Conservation (phyloP, 1,140 invertebrate genomes). For the Drosophila lowei region DNA sequence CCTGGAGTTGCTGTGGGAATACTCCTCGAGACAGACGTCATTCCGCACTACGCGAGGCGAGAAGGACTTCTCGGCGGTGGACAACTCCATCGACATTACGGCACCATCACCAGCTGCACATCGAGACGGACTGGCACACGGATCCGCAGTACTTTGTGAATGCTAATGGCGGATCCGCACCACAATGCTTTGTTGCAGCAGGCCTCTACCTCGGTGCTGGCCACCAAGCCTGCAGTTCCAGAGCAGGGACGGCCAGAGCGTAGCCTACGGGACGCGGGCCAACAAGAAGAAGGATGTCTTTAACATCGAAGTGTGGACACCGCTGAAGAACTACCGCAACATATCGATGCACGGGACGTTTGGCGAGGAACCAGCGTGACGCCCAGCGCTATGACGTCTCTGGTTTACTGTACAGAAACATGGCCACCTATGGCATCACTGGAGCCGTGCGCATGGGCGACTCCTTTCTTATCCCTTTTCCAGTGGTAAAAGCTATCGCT, state of each 20-base stretch:
- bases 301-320: conserved; percentile 77
- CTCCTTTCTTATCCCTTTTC: neutral
- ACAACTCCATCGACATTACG: conserved; percentile 85
- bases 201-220: conserved; percentile 58
- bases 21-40: conserved; percentile 85
- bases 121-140: conserved; percentile 67
- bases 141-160: conserved; percentile 48
- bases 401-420: conserved; percentile 72
- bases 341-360: conserved; percentile 76
- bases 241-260: conserved; percentile 49
- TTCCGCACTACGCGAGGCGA: conserved; percentile 86
- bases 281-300: conserved; percentile 66
- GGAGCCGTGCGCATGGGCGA: conserved; percentile 60
- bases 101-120: conserved; percentile 62
- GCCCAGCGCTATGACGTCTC: conserved; percentile 54
- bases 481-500: conserved; percentile 85
- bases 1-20: conserved; percentile 85
- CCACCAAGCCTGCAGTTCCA: conserved; percentile 55
- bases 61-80: conserved; percentile 87
- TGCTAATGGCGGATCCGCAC: conserved; percentile 63
- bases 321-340: conserved; percentile 70
- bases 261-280: conserved; percentile 64
- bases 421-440: conserved; percentile 65
- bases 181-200: conserved; percentile 68
- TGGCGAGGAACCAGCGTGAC: conserved; percentile 24